Conservation (phyloP, 2,113 vertebrate genomes). For the Macrotus californicus region DNA sequence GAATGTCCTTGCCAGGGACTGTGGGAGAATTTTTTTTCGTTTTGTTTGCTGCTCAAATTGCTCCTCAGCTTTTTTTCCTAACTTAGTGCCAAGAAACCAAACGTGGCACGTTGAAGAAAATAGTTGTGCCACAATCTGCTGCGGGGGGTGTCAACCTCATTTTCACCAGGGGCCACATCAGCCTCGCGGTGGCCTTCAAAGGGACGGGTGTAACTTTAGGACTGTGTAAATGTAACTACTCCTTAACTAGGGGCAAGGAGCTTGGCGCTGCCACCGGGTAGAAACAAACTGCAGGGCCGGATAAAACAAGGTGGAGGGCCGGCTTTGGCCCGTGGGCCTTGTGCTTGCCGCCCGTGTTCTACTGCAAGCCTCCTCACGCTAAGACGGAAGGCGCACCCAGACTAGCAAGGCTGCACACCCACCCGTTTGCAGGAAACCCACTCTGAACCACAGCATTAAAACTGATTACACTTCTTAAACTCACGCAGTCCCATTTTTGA, state of each 20-base stretch:
- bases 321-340: too few species aligned
- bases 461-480: background rate
- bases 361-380: too few species aligned
- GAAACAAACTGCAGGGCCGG: too few species aligned
- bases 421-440: background rate
- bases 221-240: too few species aligned
- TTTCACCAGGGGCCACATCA: too few species aligned
- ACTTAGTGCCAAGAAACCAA: background rate
- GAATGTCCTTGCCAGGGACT: background rate
- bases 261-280: too few species aligned
- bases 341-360: too few species aligned
- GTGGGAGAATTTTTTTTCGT: background rate
- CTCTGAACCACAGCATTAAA: background rate
- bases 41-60: background rate
- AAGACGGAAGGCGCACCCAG: accelerated
- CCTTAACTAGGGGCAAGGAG: too few species aligned
- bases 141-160: too few species aligned
- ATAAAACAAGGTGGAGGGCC: too few species aligned
- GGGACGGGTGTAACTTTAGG: too few species aligned
- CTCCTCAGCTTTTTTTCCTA: background rate
- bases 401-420: background rate
- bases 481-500: accelerated
- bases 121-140: background rate
- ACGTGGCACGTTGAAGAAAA: accelerated
- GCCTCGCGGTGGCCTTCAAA: too few species aligned